Conservation (phyloP, 2,113 vertebrate species). For the Fulmarus glacialis region DNA sequence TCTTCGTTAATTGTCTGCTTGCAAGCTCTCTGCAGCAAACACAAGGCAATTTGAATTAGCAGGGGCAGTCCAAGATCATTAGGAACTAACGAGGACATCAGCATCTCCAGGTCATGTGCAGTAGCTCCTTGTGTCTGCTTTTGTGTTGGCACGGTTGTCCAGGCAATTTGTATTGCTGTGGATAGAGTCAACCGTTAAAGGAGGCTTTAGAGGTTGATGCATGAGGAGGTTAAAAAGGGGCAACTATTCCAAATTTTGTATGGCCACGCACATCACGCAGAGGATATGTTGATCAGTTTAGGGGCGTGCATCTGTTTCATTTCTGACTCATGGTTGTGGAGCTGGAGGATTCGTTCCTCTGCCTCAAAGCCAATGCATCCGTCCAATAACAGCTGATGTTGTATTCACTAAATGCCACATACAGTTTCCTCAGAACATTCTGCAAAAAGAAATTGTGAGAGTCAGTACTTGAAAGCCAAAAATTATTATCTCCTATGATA, state of each 20-base stretch:
- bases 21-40: conserved; percentile 44
- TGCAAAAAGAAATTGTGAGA: neutral
- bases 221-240: neutral
- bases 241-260: neutral
- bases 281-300: neutral
- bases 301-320: neutral
- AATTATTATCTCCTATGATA: neutral
- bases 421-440: neutral
- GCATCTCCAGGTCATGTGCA: conserved; percentile 32
- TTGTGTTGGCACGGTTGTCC: neutral
- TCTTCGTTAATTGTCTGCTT: conserved; percentile 32
- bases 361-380: neutral
- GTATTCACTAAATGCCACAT: neutral
- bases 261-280: neutral
- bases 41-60: conserved; percentile 46
- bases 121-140: neutral
- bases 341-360: neutral
- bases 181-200: neutral
- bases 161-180: neutral
- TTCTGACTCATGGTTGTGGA: neutral
- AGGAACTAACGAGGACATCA: conserved; percentile 43
- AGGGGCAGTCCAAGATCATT: conserved; percentile 38
- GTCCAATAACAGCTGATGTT: neutral
- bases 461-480: neutral
- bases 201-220: neutral